Percentiles rank a stretch among this genome's conserved stretches.
These are phyloP conservation scores for Ceramica pisi DNA, from an alignment of 2,888 invertebrate species.

Conservation along the genomic window DNA sequence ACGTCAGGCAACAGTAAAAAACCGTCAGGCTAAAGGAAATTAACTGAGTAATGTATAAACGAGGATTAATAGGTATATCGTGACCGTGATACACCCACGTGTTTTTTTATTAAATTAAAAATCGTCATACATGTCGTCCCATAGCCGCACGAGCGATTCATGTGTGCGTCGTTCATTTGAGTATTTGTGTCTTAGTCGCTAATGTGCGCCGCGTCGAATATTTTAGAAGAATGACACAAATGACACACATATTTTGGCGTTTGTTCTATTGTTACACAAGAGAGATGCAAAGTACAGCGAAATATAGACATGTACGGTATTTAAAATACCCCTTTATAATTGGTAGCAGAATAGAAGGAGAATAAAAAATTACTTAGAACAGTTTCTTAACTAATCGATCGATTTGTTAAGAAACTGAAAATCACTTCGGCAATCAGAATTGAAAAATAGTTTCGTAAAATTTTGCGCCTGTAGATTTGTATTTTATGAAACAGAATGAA, in stretches of 20 bases:
- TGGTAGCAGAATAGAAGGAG: too few relatives aligned
- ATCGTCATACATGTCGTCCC: conserved; percentile 35
- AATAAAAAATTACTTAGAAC: neutral
- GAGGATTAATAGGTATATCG: conserved; percentile 53
- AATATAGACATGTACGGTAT: neutral
- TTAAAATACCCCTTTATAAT: neutral
- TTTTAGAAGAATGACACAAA: conserved; percentile 30
- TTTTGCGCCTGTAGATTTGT: neutral
- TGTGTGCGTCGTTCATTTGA: conserved; percentile 55
- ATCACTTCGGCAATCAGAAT: neutral
- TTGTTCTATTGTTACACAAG: conserved; percentile 38
- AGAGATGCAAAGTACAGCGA: conserved; percentile 5
- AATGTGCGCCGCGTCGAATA: conserved; percentile 39
- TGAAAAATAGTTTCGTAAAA: neutral
- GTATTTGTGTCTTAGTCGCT: conserved; percentile 32
- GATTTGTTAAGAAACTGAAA: conserved; percentile 4
- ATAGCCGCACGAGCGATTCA: conserved; percentile 12
- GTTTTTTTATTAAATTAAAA: conserved; percentile 61
- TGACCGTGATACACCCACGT: conserved; percentile 48
- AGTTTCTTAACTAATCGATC: neutral
- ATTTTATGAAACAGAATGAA: too few relatives aligned
- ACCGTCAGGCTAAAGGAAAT: conserved; percentile 42
- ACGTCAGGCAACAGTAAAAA: neutral
- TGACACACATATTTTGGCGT: conserved; percentile 39
- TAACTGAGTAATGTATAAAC: conserved; percentile 46